Conservation (phyloP, 2,888 invertebrate species). For the Atrina japonica region DNA sequence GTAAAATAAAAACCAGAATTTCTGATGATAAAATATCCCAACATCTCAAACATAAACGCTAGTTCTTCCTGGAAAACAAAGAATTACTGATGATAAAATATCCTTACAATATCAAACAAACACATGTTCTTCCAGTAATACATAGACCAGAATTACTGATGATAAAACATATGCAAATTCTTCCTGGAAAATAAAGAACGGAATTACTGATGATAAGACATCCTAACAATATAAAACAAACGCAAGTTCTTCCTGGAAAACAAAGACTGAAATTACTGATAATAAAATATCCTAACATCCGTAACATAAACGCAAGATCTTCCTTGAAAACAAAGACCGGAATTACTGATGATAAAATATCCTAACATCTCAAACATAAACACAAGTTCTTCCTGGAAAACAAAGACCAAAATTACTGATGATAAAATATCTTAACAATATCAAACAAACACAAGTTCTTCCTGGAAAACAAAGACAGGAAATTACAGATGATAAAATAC, state of each 20-base stretch:
- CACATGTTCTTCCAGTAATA: constrained; percentile 92
- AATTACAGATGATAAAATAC: too few relatives aligned
- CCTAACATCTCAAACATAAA: constrained; percentile 97
- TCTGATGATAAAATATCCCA: too few relatives aligned
- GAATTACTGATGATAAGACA: too few relatives aligned
- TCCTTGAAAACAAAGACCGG: constrained; percentile 84
- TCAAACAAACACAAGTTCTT: constrained; percentile 96
- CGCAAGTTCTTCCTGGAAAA: constrained; percentile 92
- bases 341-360: too few relatives aligned
- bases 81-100: constrained; percentile 69
- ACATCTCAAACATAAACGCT: constrained; percentile 96
- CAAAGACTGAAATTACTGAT: too few relatives aligned
- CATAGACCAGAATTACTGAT: too few relatives aligned
- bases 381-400: constrained; percentile 92
- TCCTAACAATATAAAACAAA: constrained; percentile 97
- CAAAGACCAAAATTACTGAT: too few relatives aligned
- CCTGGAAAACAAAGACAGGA: constrained; percentile 84
- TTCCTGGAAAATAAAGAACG: constrained; percentile 84
- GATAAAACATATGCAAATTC: constrained; percentile 97
- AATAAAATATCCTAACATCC: constrained; percentile 98
- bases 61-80: constrained; percentile 89
- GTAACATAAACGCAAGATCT: constrained; percentile 95
- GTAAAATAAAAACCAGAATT: constrained; percentile 60
- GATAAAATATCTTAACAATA: too few relatives aligned
- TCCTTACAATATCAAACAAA: constrained; percentile 97